Conservation (phyloP, 1,140 invertebrate species). For the Brachionus paranguensis region DNA sequence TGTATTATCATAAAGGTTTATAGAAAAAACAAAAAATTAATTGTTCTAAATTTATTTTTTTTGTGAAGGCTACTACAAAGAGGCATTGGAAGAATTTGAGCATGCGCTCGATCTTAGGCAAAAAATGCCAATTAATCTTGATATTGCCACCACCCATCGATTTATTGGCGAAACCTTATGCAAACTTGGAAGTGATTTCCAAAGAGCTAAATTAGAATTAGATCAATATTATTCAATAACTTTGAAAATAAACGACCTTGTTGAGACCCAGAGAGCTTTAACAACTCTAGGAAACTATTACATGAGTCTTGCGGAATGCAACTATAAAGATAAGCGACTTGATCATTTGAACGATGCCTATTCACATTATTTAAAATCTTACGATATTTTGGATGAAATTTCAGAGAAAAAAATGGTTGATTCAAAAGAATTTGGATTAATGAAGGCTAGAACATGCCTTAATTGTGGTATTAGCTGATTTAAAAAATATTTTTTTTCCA, state of each 20-base stretch:
- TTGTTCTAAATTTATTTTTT: background rate
- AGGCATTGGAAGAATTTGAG: constrained; percentile 34
- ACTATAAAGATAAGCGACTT: constrained; percentile 10
- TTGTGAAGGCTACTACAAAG: constrained; percentile 23
- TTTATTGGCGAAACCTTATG: constrained; percentile 35
- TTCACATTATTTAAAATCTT: constrained; percentile 29
- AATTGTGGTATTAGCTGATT: constrained; percentile 10
- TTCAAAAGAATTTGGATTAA: constrained; percentile 33
- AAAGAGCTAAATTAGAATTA: constrained; percentile 17
- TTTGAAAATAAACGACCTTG: constrained; percentile 5
- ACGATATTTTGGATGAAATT: constrained; percentile 17
- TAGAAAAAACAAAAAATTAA: background rate
- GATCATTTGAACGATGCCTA: constrained; percentile 38
- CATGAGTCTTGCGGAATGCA: constrained; percentile 33
- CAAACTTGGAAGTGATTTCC: constrained; percentile 10
- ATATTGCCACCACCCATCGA: constrained; percentile 14
- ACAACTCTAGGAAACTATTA: constrained; percentile 30
- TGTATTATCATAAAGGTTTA: constrained; percentile 22
- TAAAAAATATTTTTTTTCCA: background rate
- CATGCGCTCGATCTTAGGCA: background rate
- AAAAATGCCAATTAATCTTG: background rate
- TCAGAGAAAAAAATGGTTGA: constrained; percentile 26
- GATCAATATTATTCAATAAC: constrained; percentile 32
- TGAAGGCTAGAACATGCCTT: constrained; percentile 29
- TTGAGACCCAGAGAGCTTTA: constrained; percentile 28